phyloP scores from a whole-genome alignment of 2,113 vertebrate species.

The Lipophrys pholis region DNA sequence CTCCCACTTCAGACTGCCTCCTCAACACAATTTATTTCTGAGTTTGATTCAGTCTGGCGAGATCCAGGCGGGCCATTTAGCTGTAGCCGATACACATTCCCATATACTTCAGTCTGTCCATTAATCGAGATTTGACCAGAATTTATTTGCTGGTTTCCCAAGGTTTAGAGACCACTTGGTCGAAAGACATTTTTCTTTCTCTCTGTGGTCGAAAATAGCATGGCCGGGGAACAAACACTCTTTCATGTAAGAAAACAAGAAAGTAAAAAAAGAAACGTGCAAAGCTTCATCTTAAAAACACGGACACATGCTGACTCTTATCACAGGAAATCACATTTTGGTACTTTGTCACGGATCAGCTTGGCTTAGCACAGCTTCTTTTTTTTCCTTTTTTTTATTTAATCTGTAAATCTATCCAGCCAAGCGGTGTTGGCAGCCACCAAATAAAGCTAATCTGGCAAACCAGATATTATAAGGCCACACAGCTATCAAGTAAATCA shows the following conservation, averaged over 20 bases:
- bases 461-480: conserved; percentile 17
- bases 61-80: conserved; percentile 37
- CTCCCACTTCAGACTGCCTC: conserved; percentile 53
- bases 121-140: conserved; percentile 43
- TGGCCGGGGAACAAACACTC: background rate
- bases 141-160: conserved; percentile 30
- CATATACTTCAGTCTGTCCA: conserved; percentile 36
- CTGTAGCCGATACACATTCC: conserved; percentile 24
- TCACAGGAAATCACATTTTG: conserved; percentile 55
- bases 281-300: conserved; percentile 57
- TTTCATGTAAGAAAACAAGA: conserved; percentile 23
- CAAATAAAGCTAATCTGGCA: conserved; percentile 27
- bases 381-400: conserved; percentile 34
- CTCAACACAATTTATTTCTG: conserved; percentile 50
- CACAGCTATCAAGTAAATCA: conserved; percentile 35
- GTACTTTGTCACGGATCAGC: conserved; percentile 53
- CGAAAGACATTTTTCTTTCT: conserved; percentile 9
- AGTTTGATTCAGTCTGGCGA: conserved; percentile 50
- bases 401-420: conserved; percentile 50
- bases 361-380: conserved; percentile 36
- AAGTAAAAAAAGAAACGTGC: background rate
- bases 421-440: conserved; percentile 12
- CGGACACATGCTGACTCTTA: conserved; percentile 52
- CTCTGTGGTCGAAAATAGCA: conserved; percentile 1
- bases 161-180: conserved; percentile 38